Evolutionary conservation across 2,113 vertebrate species (phyloP), one percentile per base, ranked within the genome.

Genomic region (Holacanthus passer): DNA sequence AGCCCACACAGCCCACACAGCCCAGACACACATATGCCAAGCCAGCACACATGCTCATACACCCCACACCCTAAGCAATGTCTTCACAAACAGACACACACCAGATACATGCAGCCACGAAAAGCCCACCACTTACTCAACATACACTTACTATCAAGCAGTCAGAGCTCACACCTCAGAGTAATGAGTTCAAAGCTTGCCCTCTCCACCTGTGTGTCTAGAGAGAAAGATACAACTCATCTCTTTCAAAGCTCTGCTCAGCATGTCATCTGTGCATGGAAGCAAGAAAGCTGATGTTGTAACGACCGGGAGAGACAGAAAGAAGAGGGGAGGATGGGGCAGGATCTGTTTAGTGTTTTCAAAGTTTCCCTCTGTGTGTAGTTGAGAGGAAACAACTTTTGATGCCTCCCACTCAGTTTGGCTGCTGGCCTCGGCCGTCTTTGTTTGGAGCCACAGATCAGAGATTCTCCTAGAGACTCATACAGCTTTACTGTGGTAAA

Each of bases 371-470:
- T 86, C n/a, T 77, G 71, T 52, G 58, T 37, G 70, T 43, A 64
- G 58, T 45, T 65, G 48, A 29, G 77, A 78, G 77, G 65, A 81
- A 82, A 43, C 73, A 22, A 65, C 50, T 73, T 79, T 59, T 77
- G 62, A 84, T 41, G 31, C 69, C 64, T 58, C 79, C 79, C 76
- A 71, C 88, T 85, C 85, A 53, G 68, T 77, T 67, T 71, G 58
- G 53, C 79, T 72, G 63, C 58, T 50, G 45, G 62, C 60, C 78
- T 76, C 48, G 0, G 3, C 58, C 56, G 16, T 29, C 20, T 81
- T 69, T 78, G 62, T 77, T 60, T 32, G 3, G 56, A 83, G 72
- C 53, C 43, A 48, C 63, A 79, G 68, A 83, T 85, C 79, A 86
- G n/a, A 80, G 50, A 73, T 82, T 82, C 43, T 74, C 70, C 60